Evolutionary conservation across 2,797 vertebrate species (phyloP).

Genomic region (Chaetodon trifasciatus): DNA sequence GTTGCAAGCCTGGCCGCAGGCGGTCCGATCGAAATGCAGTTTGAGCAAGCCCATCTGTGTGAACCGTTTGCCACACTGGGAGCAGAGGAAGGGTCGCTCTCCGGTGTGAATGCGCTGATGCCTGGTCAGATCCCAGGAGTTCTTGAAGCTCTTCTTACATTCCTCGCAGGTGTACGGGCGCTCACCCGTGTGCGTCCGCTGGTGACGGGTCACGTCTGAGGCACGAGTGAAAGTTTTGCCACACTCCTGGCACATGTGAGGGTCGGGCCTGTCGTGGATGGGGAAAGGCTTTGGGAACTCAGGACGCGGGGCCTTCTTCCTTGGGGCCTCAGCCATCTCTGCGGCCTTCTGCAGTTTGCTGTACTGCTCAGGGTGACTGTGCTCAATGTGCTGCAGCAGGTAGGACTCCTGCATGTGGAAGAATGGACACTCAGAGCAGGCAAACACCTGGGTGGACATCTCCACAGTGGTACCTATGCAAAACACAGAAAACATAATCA

Average conservation of each 20-base stretch:
- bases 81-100: constrained; percentile 75
- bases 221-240: constrained; percentile 70
- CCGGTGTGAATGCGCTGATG: constrained; percentile 76
- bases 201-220: constrained; percentile 75
- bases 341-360: constrained; percentile 51
- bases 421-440: constrained; percentile 76
- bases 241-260: constrained; percentile 71
- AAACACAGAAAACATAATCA: constrained; percentile 8
- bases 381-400: constrained; percentile 74
- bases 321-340: constrained; percentile 12
- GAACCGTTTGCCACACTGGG: constrained; percentile 73
- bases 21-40: constrained; percentile 65
- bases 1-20: constrained; percentile 59
- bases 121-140: constrained; percentile 76
- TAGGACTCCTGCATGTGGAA: constrained; percentile 79
- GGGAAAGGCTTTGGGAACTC: constrained; percentile 77
- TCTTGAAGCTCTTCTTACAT: constrained; percentile 74
- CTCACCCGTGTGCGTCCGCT: constrained; percentile 73
- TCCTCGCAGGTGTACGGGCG: constrained; percentile 68
- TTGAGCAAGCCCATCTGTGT: constrained; percentile 76
- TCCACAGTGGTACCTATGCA: constrained; percentile 67
- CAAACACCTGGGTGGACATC: constrained; percentile 78
- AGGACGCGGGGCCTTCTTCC: constrained; percentile 34
- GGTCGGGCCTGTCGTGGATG: constrained; percentile 66
- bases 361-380: constrained; percentile 70